Conservation (phyloP, 1,140 invertebrate genomes). For the Bombus confusus region DNA sequence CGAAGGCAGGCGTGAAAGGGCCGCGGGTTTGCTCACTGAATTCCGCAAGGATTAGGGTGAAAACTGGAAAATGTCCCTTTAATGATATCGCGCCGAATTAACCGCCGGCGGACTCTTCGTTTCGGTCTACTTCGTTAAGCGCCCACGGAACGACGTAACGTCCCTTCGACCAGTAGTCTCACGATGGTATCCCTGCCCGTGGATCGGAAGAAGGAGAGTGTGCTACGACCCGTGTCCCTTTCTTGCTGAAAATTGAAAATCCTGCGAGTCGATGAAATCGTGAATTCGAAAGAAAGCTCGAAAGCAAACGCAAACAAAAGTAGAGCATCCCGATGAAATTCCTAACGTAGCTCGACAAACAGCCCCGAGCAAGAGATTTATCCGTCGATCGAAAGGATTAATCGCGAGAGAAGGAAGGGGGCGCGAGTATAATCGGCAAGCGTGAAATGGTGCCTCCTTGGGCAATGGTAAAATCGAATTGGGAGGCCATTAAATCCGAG, state of each 20-base stretch:
- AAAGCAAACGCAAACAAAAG: background rate
- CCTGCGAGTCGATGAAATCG: background rate
- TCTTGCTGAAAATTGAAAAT: background rate
- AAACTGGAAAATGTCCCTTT: slow-evolving; percentile 83
- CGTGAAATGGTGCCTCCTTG: slow-evolving; percentile 79
- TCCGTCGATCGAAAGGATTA: background rate
- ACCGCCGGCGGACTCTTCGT: slow-evolving; percentile 67
- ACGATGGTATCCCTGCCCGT: background rate
- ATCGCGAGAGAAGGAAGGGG: background rate
- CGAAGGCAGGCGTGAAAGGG: slow-evolving; percentile 74
- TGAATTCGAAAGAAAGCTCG: background rate
- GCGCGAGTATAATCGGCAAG: slow-evolving; percentile 73
- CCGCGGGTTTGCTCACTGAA: slow-evolving; percentile 79
- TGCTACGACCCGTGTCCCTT: background rate
- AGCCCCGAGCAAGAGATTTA: background rate
- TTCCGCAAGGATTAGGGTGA: slow-evolving; percentile 81
- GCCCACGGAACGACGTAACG: background rate
- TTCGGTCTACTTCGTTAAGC: slow-evolving; percentile 52
- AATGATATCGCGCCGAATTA: slow-evolving; percentile 79
- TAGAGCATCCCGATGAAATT: background rate
- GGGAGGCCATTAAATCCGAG: slow-evolving; percentile 80
- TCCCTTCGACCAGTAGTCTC: slow-evolving; percentile 31
- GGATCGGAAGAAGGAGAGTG: background rate
- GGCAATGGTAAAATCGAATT: slow-evolving; percentile 82
- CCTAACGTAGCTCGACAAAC: no score